Evolutionary conservation across 1,140 invertebrate species (phyloP).

Genomic region (Muscidifurax raptorellus): DNA sequence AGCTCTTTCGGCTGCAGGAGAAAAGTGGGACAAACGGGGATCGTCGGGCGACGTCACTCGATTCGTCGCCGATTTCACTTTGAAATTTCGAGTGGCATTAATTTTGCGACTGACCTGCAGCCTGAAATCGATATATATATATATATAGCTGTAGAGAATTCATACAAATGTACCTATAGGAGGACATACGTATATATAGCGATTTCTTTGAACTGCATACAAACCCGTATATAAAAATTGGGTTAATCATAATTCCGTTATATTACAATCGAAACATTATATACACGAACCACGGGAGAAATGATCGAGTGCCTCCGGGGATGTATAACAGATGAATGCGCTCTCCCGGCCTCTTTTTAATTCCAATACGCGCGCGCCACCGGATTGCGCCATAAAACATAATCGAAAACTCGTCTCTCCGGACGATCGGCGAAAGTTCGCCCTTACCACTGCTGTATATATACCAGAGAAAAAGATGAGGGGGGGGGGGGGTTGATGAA

Average conservation of each 20-base stretch:
- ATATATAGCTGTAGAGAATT: no score
- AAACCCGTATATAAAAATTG: neutral
- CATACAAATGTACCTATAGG: no score
- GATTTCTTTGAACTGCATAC: no score
- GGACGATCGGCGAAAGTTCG: neutral
- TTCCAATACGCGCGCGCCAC: neutral
- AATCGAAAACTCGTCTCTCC: constrained; percentile 14
- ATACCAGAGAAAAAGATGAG: neutral
- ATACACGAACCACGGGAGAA: neutral
- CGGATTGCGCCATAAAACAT: neutral
- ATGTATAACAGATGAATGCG: neutral
- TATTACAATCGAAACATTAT: neutral
- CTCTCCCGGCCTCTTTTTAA: neutral
- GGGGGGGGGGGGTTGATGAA: neutral
- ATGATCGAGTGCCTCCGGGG: neutral
- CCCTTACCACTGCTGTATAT: neutral
- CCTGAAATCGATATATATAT: neutral
- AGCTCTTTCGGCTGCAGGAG: neutral
- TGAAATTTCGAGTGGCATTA: constrained; percentile 8
- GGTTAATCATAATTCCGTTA: neutral
- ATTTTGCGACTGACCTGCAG: neutral
- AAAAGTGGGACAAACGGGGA: constrained; percentile 3
- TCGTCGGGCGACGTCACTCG: constrained; percentile 9
- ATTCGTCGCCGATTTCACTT: constrained; percentile 26
- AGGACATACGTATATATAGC: no score